phyloP scores from a whole-genome alignment of 2,888 invertebrate species.

The Brachylomia viminalis region DNA sequence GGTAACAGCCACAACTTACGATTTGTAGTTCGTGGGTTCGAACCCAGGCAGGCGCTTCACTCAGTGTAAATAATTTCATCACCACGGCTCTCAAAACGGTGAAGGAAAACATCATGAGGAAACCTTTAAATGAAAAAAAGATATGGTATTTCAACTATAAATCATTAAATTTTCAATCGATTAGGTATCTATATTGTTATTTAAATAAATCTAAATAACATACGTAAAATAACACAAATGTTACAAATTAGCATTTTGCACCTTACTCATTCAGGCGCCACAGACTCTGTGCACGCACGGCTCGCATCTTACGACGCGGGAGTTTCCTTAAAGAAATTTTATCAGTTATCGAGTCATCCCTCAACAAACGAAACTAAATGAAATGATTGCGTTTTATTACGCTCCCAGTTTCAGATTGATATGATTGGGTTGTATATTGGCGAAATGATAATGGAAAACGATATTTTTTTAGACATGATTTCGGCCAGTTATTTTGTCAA shows the following conservation, averaged over 20 bases:
- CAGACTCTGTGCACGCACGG: conserved; percentile 4
- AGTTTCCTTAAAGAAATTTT: conserved; percentile 57
- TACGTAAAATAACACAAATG: background rate
- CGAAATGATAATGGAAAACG: background rate
- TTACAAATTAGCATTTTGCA: conserved; percentile 25
- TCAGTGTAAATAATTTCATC: too few species aligned
- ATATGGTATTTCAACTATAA: background rate
- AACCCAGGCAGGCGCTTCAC: too few species aligned
- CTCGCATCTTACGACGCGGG: conserved; percentile 25
- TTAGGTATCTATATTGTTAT: background rate
- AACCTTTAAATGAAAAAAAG: background rate
- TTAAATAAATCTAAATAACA: background rate
- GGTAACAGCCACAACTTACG: too few species aligned
- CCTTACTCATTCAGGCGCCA: conserved; percentile 38
- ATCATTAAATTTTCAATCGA: background rate
- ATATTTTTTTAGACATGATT: background rate
- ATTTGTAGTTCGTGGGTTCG: too few species aligned
- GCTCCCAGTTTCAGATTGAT: conserved; percentile 43
- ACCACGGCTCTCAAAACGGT: too few species aligned
- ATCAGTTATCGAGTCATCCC: conserved; percentile 64
- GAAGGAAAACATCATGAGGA: too few species aligned
- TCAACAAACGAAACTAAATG: conserved; percentile 56
- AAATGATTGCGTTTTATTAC: conserved; percentile 63
- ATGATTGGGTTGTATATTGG: conserved; percentile 23
- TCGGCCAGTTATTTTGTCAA: background rate